These are phyloP conservation scores for Tenodera sinensis DNA, from an alignment of 2,888 invertebrate species.

Conservation along the genomic window DNA sequence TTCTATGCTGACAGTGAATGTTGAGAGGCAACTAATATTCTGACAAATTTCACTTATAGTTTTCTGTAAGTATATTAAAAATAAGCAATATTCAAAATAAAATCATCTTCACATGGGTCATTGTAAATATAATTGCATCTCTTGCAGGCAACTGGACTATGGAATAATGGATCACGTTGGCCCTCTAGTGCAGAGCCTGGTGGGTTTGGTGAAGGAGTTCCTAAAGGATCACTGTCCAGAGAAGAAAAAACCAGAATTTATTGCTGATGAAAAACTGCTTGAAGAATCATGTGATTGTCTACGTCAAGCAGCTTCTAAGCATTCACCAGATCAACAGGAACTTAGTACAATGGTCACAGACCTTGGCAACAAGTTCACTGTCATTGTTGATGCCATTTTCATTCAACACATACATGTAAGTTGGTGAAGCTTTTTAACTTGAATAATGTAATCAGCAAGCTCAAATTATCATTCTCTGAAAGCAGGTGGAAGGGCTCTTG, in stretches of 20 bases:
- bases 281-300: constrained; percentile 43
- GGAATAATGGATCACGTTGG: constrained; percentile 44
- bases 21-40: too few relatives aligned
- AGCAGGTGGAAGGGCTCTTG: too few relatives aligned
- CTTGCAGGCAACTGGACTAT: constrained; percentile 45
- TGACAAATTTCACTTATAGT: too few relatives aligned
- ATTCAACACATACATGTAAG: constrained; percentile 57
- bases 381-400: constrained; percentile 56
- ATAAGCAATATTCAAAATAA: too few relatives aligned
- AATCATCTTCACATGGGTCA: too few relatives aligned
- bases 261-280: constrained; percentile 48
- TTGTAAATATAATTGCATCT: background rate
- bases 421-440: background rate
- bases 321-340: constrained; percentile 24
- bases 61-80: too few relatives aligned
- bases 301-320: constrained; percentile 26
- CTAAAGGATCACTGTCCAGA: constrained; percentile 51
- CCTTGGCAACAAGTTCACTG: constrained; percentile 54
- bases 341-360: constrained; percentile 50
- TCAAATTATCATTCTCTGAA: too few relatives aligned
- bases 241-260: constrained; percentile 38
- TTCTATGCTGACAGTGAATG: too few relatives aligned
- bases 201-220: constrained; percentile 57
- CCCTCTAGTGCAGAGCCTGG: constrained; percentile 52
- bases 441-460: background rate